Conservation (phyloP, 2,113 vertebrate species). For the Sminthopsis crassicaudata region DNA sequence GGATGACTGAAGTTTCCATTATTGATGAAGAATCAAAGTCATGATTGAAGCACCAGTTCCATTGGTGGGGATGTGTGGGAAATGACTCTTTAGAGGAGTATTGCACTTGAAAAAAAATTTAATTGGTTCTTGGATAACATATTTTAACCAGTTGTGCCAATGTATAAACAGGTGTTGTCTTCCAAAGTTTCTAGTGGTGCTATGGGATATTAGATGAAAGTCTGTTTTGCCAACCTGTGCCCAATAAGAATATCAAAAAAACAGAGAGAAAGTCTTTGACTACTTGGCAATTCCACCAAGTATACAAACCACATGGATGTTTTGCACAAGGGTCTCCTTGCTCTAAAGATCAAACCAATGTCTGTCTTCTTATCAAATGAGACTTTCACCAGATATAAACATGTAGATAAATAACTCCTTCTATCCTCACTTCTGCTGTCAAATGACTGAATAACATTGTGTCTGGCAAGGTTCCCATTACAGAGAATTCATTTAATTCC, state of each 20-base stretch:
- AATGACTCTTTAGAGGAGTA: neutral
- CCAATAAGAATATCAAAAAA: slow-evolving; percentile 47
- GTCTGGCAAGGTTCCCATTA: slow-evolving; percentile 72
- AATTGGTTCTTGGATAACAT: slow-evolving; percentile 40
- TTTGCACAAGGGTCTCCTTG: slow-evolving; percentile 49
- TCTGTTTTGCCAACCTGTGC: neutral
- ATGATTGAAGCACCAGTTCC: neutral
- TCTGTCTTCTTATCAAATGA: slow-evolving; percentile 66
- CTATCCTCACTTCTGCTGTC: slow-evolving; percentile 66
- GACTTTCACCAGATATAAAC: slow-evolving; percentile 71
- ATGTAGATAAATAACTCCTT: slow-evolving; percentile 58
- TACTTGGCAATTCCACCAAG: slow-evolving; percentile 50
- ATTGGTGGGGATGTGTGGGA: neutral
- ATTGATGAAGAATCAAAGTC: slow-evolving; percentile 19
- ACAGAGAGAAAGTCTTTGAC: slow-evolving; percentile 26
- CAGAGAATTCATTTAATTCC: slow-evolving; percentile 79
- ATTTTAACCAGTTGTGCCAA: neutral
- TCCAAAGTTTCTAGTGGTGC: neutral
- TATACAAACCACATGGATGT: slow-evolving; percentile 56
- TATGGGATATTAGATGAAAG: neutral
- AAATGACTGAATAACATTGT: slow-evolving; percentile 64
- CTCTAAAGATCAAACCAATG: slow-evolving; percentile 55
- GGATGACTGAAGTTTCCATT: slow-evolving; percentile 59
- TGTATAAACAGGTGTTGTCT: neutral
- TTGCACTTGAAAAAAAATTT: slow-evolving; percentile 38